phyloP scores from a whole-genome alignment of 2,888 invertebrate genomes.

The Apocheima hispidaria region DNA sequence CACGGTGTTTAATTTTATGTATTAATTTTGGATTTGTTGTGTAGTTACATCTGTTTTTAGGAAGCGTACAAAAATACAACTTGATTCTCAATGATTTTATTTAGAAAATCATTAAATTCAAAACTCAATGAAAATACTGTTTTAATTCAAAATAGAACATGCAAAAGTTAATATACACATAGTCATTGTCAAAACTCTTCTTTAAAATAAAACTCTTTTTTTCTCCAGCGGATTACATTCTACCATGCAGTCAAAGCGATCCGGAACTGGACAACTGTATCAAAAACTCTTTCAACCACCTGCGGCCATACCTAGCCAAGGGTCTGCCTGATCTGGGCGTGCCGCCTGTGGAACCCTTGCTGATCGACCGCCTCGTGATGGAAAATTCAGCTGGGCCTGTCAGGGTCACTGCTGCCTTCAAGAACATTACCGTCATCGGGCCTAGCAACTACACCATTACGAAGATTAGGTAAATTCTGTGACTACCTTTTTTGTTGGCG shows the following conservation, averaged over 20 bases:
- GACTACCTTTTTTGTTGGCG: background rate
- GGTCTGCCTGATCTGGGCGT: constrained; percentile 91
- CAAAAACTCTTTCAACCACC: constrained; percentile 89
- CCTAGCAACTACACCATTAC: constrained; percentile 91
- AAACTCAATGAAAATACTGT: too few relatives aligned
- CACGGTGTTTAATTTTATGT: background rate
- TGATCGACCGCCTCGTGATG: constrained; percentile 90
- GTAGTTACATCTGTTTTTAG: background rate
- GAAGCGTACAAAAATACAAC: background rate
- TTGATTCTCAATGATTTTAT: too few relatives aligned
- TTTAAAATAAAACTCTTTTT: constrained; percentile 5
- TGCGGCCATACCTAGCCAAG: constrained; percentile 89
- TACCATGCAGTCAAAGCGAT: constrained; percentile 89
- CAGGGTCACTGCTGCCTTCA: constrained; percentile 90
- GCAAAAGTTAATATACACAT: too few relatives aligned
- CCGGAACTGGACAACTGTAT: constrained; percentile 89
- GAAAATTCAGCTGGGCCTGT: constrained; percentile 92
- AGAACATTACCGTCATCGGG: constrained; percentile 91
- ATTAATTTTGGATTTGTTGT: background rate
- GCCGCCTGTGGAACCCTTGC: constrained; percentile 91
- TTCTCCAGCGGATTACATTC: constrained; percentile 90
- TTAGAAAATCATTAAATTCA: too few relatives aligned
- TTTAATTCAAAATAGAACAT: too few relatives aligned
- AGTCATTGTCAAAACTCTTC: background rate
- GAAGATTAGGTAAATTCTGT: constrained; percentile 85